Evolutionary conservation across 2,797 vertebrate genomes (phyloP), one percentile per base, ranked within the genome.

Genomic region (Anas bernieri): DNA sequence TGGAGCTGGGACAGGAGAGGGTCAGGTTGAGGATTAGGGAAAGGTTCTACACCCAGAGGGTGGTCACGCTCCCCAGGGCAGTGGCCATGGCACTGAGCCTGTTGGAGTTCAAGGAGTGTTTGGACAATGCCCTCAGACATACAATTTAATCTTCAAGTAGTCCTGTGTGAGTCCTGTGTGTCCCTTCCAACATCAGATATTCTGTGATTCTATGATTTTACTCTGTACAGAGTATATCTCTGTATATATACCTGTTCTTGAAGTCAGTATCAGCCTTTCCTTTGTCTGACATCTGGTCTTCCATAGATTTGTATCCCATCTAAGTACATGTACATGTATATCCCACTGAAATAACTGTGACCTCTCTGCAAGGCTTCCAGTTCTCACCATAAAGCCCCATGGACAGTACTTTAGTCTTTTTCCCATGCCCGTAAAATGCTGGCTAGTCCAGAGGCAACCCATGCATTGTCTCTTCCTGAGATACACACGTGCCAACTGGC

Each of bases 391-490:
- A 54, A 87, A 87, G 31, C 48, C 17, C 9, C 43, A 30, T 3
- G 13, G 21, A 56, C 14, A 26, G 59, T 56, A 28, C 10, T 74
- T 70, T 3, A 1, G 1, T 41, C 8, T 48, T 80, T 79, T 87
- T 26, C 43, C 39, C 9, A 13, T 33, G 20, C 79, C 59, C 77
- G 26, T 63, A 48, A 64, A 77, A 67, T 20, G 56, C 31, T 37
- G 58, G 28, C 72, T 92, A 61, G 17, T 22, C 41, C 52, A 80
- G 35, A 80, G 22, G 28, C 68, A 92, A 39, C 22, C 21, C 1
- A 1, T 11, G 12, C 0, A 0, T 11, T 66, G 11, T 28, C 55
- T 70, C 41, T 66, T 30, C 18, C 35, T 76, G 48, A 84, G 59
- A 35, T 11, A 56, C 2, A 11, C 23, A 52, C 17, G 0, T 30